Percentiles rank a stretch among this genome's conserved stretches.
Conservation (phyloP, 2,113 vertebrate species). For the Sciurus niger region DNA sequence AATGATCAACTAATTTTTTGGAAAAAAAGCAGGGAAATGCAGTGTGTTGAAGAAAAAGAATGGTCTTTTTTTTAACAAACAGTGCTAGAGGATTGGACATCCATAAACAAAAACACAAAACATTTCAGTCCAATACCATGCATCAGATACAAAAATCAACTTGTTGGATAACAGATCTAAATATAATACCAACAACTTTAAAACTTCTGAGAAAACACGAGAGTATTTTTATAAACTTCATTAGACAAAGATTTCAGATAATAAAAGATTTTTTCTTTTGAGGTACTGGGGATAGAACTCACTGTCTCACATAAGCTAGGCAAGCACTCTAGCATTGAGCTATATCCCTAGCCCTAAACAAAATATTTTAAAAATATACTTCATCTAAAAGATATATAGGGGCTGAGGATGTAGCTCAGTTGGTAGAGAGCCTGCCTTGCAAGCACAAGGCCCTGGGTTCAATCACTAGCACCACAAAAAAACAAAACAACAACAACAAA, state of each 20-base stretch:
- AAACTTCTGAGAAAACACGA: not conserved
- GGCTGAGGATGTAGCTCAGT: too few relatives aligned
- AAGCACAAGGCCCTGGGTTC: too few relatives aligned
- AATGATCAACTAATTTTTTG: not conserved
- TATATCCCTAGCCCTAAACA: too few relatives aligned
- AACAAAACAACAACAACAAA: too few relatives aligned
- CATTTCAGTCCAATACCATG: not conserved
- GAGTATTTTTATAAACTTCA: not conserved
- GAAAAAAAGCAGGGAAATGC: not conserved
- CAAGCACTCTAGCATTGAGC: too few relatives aligned
- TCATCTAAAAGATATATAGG: too few relatives aligned
- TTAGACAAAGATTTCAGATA: conserved; percentile 38
- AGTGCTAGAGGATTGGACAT: not conserved
- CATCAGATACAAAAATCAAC: not conserved
- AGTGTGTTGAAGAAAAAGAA: not conserved
- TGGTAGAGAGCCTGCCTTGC: too few relatives aligned
- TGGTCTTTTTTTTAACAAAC: too few relatives aligned
- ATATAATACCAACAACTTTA: not conserved
- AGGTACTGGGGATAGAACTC: too few relatives aligned
- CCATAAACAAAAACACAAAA: not conserved
- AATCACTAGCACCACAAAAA: too few relatives aligned
- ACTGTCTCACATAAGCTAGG: too few relatives aligned
- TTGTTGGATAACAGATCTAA: not conserved
- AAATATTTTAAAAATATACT: too few relatives aligned
- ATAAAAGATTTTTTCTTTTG: not conserved